Percentiles rank a stretch among this genome's conserved stretches.
Evolutionary conservation across 2,113 vertebrate genomes (phyloP).

Genomic region (Sterrhoptilus dennistouni): DNA sequence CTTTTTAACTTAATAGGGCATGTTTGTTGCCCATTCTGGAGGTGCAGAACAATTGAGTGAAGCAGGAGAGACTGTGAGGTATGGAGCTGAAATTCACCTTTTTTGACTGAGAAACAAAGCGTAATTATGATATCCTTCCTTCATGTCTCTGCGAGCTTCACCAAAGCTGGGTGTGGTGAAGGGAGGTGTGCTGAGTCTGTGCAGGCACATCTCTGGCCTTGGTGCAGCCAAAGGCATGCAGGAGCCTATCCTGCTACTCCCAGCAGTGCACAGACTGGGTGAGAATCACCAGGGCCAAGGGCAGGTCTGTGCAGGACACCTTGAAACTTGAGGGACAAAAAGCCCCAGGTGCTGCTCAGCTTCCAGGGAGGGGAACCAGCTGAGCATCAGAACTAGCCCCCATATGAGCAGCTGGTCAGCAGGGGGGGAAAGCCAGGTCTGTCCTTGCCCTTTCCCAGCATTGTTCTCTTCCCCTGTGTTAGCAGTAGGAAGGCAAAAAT

Average conservation of each 20-base stretch:
- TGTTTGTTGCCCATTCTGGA: not conserved
- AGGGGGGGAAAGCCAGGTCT: not conserved
- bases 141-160: not conserved
- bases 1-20: not conserved
- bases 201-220: not conserved
- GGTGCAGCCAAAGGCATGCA: not conserved
- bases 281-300: not conserved
- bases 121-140: not conserved
- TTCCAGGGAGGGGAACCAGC: not conserved
- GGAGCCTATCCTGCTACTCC: not conserved
- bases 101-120: not conserved
- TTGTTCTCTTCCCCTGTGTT: not conserved
- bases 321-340: not conserved
- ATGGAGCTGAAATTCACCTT: not conserved
- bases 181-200: not conserved
- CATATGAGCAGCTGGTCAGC: not conserved
- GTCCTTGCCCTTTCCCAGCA: not conserved
- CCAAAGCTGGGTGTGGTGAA: not conserved
- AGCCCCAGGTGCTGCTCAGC: not conserved
- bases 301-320: not conserved
- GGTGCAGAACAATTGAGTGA: not conserved
- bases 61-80: not conserved
- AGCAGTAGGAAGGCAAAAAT: not conserved
- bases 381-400: not conserved
- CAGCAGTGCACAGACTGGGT: not conserved